These are phyloP conservation scores for Silvanus unidentatus DNA, from an alignment of 2,888 invertebrate genomes.

Conservation along the genomic window DNA sequence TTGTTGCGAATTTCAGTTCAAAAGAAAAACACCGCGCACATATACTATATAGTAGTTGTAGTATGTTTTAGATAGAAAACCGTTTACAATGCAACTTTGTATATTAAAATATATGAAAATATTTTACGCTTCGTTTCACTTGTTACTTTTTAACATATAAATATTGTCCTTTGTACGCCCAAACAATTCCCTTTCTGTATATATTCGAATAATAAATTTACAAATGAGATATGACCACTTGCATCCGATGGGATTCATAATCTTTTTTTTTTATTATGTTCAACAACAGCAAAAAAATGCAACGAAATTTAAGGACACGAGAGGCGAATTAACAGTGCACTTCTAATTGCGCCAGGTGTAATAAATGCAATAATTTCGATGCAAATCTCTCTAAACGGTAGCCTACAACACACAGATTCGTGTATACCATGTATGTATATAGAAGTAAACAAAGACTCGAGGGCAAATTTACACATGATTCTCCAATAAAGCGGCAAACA, in stretches of 20 bases:
- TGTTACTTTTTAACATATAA: conserved; percentile 38
- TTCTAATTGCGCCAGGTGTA: too few relatives aligned
- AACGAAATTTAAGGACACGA: too few relatives aligned
- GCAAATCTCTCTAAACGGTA: too few relatives aligned
- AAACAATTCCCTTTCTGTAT: conserved; percentile 24
- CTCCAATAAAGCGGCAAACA: conserved; percentile 35
- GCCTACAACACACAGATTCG: too few relatives aligned
- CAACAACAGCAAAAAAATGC: too few relatives aligned
- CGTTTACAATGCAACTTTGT: conserved; percentile 43
- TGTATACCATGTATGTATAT: too few relatives aligned
- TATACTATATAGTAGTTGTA: conserved; percentile 16
- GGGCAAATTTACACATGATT: conserved; percentile 30
- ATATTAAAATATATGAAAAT: conserved; percentile 41
- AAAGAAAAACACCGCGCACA: conserved; percentile 35
- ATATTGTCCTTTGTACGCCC: conserved; percentile 38
- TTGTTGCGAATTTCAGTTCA: conserved; percentile 37
- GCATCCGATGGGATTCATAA: too few relatives aligned
- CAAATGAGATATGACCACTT: too few relatives aligned
- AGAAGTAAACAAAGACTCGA: too few relatives aligned
- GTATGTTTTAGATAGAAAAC: conserved; percentile 7
- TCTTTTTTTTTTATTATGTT: too few relatives aligned
- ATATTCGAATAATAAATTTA: conserved; percentile 4
- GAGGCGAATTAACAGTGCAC: too few relatives aligned
- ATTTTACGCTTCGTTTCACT: conserved; percentile 41
- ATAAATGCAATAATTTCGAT: too few relatives aligned